Base-by-base conservation (phyloP, 2,113 vertebrate species). In the Nannobrachium achirus region DNA sequence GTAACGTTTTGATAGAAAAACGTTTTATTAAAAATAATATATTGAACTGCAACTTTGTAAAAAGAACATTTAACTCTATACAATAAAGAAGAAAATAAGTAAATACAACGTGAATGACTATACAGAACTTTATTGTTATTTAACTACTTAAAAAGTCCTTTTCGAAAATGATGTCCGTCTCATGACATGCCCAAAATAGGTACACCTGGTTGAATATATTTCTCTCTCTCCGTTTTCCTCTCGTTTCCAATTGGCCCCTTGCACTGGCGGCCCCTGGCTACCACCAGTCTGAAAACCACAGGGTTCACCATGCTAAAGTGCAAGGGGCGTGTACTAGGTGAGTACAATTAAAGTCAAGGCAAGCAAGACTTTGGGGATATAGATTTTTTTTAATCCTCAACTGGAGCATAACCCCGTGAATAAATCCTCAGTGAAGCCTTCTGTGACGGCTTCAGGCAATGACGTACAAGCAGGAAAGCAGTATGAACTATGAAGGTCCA, bases 351-450 rank as follows among this genome's bases (percentile, higher is more conserved):
- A 38, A 61, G 45, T 44, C 1, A 64, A 25, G 5, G 16, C 20
- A 38, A 1, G 8, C 7, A 41, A 18, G 18, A 44, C n/a, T 56
- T 19, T 8, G 46, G 11, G n/a, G 38, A 3, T 60, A 53, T 60
- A 3, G 42, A 46, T 39, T 63, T 14, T 4, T 59, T 45, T 13
- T 55, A 19, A 19, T 2, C 40, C 13, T 66, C 57, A 62, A 25
- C 16, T 49, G 42, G 15, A 63, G 4, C 45, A 44, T 52, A 68
- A 56, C 42, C n/a, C 61, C 18, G 49, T n/a, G 42, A 71, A 67
- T 25, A 68, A 66, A 63, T 66, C 46, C 69, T 44, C 15, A 10
- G 56, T 49, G 38, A 74, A 62, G 25, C 14, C 14, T 48, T 25
- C 7, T 48, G 33, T 44, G 39, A 53, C 33, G 67, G 61, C 46